Evolutionary conservation across 2,888 invertebrate genomes (phyloP), one percentile per base, ranked within the genome.

Genomic region (Andrena fulva): DNA sequence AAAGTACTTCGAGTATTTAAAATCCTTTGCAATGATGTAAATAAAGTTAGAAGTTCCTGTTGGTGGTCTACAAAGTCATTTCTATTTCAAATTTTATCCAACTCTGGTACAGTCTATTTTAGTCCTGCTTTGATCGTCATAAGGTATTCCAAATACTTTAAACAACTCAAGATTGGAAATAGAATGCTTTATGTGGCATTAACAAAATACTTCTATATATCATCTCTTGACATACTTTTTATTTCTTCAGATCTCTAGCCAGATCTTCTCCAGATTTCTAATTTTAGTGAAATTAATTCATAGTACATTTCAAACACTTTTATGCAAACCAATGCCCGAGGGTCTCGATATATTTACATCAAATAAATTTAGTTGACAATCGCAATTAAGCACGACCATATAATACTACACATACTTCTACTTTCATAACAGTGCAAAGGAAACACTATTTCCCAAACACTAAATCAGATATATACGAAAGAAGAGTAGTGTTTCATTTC

Each of bases 81-180:
- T 31, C 29, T 59, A 59, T 59, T 59, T 59, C 29, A 59, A 59
- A 42, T 42, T 42, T 42, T 42, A 42, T 16, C 42, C 42, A 42
- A 42, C 42, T 42, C 42, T 5, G 42, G 4, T 12, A 12, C 12
- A 42, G 16, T 42, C 42, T 42, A 42, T 42, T 42, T 42, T 42
- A 42, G 42, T 42, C 42, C 42, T 42, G 16, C 42, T 42, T 42
- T 42, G 42, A 42, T 42, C 42, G 42, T 42, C 42, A 4, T 4
- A 42, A 42, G 42, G 3, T 16, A 42, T 42, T 42, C 16, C 42
- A 16, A 42, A 42, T 42, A 42, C 42, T 42, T 3, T 16, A 42
- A 42, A 16, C 0, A 42, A 5, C 42, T 42, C 42, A 42, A 42
- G 12, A 42, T 42, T 42, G 16, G 42, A 42, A 42, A 42, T 42